phyloP scores from a whole-genome alignment of 2,888 invertebrate genomes.

The Drosophila yooni region DNA sequence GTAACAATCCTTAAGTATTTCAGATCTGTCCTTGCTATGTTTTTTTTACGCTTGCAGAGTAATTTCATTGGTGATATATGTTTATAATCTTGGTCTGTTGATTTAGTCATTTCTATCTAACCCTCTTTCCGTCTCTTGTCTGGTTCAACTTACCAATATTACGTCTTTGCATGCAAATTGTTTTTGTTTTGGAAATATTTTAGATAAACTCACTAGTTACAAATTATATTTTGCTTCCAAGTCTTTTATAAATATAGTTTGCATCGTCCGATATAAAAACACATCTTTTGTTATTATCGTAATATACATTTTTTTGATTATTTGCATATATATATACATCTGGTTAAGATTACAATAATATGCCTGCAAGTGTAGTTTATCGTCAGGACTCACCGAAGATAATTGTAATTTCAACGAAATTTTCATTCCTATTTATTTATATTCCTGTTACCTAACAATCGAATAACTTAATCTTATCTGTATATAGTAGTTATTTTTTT shows the following conservation, averaged over 20 bases:
- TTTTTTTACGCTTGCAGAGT: not conserved
- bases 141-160: not conserved
- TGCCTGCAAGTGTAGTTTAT: not conserved
- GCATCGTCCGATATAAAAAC: not conserved
- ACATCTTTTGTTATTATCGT: not conserved
- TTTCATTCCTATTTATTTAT: constrained; percentile 37
- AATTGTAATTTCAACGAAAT: not conserved
- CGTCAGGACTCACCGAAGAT: not conserved
- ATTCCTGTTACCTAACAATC: constrained; percentile 5
- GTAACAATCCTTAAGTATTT: not conserved
- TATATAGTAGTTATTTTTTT: constrained; percentile 44
- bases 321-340: not conserved
- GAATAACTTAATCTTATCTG: constrained; percentile 38
- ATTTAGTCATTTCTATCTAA: not conserved
- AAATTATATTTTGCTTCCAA: not conserved
- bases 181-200: not conserved
- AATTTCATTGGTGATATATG: not conserved
- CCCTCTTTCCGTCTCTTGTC: not conserved
- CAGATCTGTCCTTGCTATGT: not conserved
- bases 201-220: not conserved
- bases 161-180: not conserved
- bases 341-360: not conserved
- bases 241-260: not conserved
- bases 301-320: not conserved
- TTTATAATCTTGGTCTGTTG: not conserved